phyloP scores from a whole-genome alignment of 2,113 vertebrate genomes.

The Excalfactoria chinensis region DNA sequence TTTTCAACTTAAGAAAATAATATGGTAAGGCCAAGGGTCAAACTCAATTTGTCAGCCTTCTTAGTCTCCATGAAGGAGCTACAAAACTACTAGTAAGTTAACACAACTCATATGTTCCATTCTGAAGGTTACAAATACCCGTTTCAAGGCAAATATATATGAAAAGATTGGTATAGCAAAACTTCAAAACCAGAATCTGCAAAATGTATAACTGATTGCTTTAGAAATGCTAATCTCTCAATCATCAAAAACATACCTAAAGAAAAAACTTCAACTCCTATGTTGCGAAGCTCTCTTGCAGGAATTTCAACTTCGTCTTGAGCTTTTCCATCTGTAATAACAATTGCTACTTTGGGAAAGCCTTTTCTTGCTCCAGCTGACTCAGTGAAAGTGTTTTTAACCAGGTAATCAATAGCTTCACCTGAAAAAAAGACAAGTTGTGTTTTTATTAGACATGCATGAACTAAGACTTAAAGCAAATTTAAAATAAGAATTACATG shows the following conservation, averaged over 20 bases:
- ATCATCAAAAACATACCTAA: constrained; percentile 81
- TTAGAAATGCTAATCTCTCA: neutral
- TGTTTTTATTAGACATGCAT: neutral
- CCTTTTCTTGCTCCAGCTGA: constrained; percentile 86
- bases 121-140: neutral
- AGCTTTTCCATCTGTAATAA: constrained; percentile 92
- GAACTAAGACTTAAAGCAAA: neutral
- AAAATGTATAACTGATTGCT: neutral
- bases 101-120: neutral
- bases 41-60: neutral
- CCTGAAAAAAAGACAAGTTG: constrained; percentile 75
- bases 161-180: neutral
- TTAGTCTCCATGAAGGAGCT: neutral
- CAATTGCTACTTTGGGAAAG: constrained; percentile 92
- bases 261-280: constrained; percentile 95
- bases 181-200: neutral
- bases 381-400: constrained; percentile 87
- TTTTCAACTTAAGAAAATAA: neutral
- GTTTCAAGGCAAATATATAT: neutral
- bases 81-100: neutral
- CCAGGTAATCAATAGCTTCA: constrained; percentile 86
- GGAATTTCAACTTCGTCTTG: constrained; percentile 88
- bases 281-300: constrained; percentile 84
- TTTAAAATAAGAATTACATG: neutral
- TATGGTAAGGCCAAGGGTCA: neutral